These are phyloP conservation scores for Ctenopoma multispine DNA, from an alignment of 2,797 vertebrate species.

Conservation along the genomic window DNA sequence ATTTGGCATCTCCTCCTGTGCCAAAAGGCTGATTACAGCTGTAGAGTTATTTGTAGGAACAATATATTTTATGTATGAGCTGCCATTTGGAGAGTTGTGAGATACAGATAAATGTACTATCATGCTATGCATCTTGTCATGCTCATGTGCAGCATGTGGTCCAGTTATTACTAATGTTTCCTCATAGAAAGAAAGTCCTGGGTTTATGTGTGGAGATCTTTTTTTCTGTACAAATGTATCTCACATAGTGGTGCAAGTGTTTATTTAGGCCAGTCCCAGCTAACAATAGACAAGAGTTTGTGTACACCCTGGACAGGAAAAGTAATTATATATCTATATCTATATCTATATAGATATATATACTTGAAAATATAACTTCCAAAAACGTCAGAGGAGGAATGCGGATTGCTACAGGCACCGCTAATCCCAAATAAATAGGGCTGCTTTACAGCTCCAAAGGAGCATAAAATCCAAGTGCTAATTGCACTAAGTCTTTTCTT, in stretches of 20 bases:
- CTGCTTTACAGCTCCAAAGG: slow-evolving; percentile 1
- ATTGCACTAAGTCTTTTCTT: not conserved
- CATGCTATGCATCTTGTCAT: too few relatives aligned
- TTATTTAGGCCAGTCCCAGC: not conserved
- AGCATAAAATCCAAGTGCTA: slow-evolving; percentile 7
- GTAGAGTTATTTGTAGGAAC: slow-evolving; percentile 2
- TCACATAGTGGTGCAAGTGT: not conserved
- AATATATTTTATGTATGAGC: not conserved
- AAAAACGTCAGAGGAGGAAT: not conserved
- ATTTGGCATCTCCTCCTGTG: slow-evolving; percentile 20
- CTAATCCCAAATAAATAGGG: slow-evolving; percentile 15
- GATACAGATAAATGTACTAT: not conserved
- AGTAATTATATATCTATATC: too few relatives aligned
- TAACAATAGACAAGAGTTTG: too few relatives aligned
- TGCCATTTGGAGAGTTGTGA: not conserved
- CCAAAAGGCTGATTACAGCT: slow-evolving; percentile 21
- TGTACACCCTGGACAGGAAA: too few relatives aligned
- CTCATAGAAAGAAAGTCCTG: not conserved
- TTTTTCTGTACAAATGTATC: too few relatives aligned
- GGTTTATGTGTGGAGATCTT: not conserved
- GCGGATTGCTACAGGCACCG: not conserved
- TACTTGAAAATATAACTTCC: not conserved
- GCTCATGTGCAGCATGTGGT: too few relatives aligned
- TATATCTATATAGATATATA: too few relatives aligned
- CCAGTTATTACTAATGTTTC: not conserved